phyloP scores from a whole-genome alignment of 1,140 invertebrate genomes.

The Drosophila rhopaloa region DNA sequence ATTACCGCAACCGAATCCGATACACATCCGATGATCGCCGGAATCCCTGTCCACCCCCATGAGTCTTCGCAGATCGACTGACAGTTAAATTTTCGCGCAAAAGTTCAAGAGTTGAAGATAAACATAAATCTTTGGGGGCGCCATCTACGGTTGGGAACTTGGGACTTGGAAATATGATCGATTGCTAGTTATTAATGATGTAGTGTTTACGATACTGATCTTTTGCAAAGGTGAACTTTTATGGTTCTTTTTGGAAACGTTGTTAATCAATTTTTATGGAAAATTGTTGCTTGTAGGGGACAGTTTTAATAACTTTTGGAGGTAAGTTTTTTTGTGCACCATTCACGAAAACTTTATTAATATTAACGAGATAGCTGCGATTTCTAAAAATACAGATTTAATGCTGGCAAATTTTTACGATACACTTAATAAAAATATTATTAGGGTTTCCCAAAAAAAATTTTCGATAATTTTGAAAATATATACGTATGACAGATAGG shows the following conservation, averaged over 20 bases:
- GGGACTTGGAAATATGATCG: conserved; percentile 21
- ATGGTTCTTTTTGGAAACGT: conserved; percentile 5
- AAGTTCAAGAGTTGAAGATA: conserved; percentile 35
- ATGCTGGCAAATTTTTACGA: too few species aligned
- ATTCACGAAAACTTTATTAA: not conserved
- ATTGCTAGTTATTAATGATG: conserved; percentile 30
- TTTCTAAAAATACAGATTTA: too few species aligned
- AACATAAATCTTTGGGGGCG: conserved; percentile 52
- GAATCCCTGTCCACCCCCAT: conserved; percentile 36
- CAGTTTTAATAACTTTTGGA: not conserved
- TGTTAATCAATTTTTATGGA: not conserved
- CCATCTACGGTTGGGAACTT: conserved; percentile 32
- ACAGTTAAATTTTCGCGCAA: conserved; percentile 28
- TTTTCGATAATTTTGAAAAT: too few species aligned
- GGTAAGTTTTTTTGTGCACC: too few species aligned
- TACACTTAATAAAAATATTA: too few species aligned
- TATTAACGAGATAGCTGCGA: not conserved
- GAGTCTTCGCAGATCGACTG: conserved; percentile 1
- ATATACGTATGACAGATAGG: too few species aligned
- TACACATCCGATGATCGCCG: conserved; percentile 16
- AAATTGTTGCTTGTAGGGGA: not conserved
- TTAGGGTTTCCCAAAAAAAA: too few species aligned
- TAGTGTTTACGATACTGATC: conserved; percentile 11
- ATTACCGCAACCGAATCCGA: conserved; percentile 45
- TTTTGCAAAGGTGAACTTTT: conserved; percentile 9